Base-by-base conservation (phyloP, 2,113 vertebrate species). In the Poecilia latipinna region DNA sequence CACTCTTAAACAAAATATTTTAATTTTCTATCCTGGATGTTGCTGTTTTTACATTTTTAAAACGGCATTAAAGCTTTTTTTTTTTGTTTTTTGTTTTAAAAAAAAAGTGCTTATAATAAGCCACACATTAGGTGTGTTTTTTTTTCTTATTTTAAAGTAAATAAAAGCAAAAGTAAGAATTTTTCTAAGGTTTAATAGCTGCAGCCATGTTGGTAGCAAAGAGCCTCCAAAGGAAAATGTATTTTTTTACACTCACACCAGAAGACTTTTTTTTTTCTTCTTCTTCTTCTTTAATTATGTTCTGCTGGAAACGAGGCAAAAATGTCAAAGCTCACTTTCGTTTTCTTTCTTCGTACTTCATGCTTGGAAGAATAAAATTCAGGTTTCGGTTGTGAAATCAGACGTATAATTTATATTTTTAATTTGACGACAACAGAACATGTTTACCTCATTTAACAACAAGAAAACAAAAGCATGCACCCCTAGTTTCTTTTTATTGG, bases 161-260 rank as follows among this genome's bases (percentile, higher is more conserved):
- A 86, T 4, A 26, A 73, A 82, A 76, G 35, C 32, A 72, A 63
- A 87, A 64, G 73, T 81, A 32, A 64, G 85, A 65, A 26, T 22
- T 44, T 66, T 83, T 90, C 82, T 87, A 82, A 80, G 82, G 80
- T 91, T 73, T 75, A 54, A 71, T 84, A 74, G 35, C 67, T 85
- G 91, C 91, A 93, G 93, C 94, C 92, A 94, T 94, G 93, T 94
- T 94, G 92, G 90, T 89, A 75, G 83, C 83, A 82, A 68, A 88
- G 71, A 81, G 57, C 78, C 90, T 82, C 75, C 82, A 82, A 88
- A 82, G 82, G 77, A 91, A 89, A 83, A 79, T 75, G 65, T 89
- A 83, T 88, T 92, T 88, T 89, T 83, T 82, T 83, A 89, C 69
- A 70, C 60, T 82, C 74, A 73, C 72, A 73, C 79, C 77, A 65